A percentile compares a stretch with the other conserved stretches of the same genome.
Evolutionary conservation across 1,140 invertebrate species (phyloP).

Genomic region (Doryteuthis pealeii): DNA sequence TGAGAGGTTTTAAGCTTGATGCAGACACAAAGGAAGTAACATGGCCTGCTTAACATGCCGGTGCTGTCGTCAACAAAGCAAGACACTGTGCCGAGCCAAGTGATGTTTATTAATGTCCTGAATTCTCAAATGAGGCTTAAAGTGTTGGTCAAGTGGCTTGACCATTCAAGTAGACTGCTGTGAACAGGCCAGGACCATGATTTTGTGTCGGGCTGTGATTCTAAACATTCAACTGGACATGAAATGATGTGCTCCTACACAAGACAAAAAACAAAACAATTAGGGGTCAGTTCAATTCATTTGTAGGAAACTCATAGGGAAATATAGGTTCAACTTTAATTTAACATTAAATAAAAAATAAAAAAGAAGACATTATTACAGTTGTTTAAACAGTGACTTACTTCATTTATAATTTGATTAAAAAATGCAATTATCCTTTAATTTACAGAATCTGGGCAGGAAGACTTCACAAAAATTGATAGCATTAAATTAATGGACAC

Average conservation of each 20-base stretch:
- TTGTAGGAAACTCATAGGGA: too few species aligned
- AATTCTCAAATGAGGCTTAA: neutral
- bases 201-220: neutral
- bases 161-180: neutral
- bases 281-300: too few species aligned
- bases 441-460: too few species aligned
- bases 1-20: neutral
- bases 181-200: neutral
- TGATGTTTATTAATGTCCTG: neutral
- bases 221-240: neutral
- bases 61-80: neutral
- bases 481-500: too few species aligned
- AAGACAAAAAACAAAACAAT: too few species aligned
- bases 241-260: neutral
- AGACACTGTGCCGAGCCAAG: neutral
- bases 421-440: too few species aligned
- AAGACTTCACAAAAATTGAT: too few species aligned
- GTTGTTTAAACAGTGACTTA: too few species aligned
- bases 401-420: too few species aligned
- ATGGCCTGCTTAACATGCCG: neutral
- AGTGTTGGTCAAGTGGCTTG: neutral
- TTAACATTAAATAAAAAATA: too few species aligned
- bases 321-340: too few species aligned
- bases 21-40: neutral
- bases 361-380: too few species aligned